Evolutionary conservation across 2,888 invertebrate genomes (phyloP).

Genomic region (Phragmatobia fuliginosa): DNA sequence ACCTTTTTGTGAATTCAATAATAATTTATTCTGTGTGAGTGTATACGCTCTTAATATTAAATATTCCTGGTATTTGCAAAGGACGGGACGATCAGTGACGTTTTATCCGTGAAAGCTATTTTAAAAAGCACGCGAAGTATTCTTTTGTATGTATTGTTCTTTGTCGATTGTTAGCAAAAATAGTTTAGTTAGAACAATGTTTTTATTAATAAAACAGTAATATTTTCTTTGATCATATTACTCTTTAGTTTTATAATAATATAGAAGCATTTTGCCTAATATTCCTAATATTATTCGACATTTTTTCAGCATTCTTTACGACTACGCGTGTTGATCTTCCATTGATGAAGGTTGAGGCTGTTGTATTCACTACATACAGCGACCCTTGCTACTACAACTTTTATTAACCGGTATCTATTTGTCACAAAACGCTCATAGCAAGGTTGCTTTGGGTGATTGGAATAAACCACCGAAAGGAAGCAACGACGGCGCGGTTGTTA

Average conservation of each 20-base stretch:
- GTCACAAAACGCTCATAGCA: too few relatives aligned
- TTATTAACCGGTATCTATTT: too few relatives aligned
- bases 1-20: not conserved
- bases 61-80: slow-evolving; percentile 20
- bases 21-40: not conserved
- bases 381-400: too few relatives aligned
- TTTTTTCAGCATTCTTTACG: too few relatives aligned
- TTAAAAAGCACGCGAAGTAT: slow-evolving; percentile 30
- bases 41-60: slow-evolving; percentile 6
- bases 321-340: too few relatives aligned
- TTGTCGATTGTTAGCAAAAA: slow-evolving; percentile 9
- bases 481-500: too few relatives aligned
- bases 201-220: not conserved
- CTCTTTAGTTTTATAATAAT: not conserved
- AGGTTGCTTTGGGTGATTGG: too few relatives aligned
- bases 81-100: slow-evolving; percentile 21
- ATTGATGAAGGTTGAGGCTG: too few relatives aligned
- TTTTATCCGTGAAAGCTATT: slow-evolving; percentile 20
- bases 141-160: slow-evolving; percentile 14
- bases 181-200: not conserved
- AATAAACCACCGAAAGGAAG: too few relatives aligned
- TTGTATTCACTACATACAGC: too few relatives aligned
- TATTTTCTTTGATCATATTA: not conserved
- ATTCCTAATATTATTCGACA: not conserved
- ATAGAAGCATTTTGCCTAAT: not conserved